A percentile compares a stretch with the other conserved stretches of the same genome.
Evolutionary conservation across 2,888 invertebrate genomes (phyloP).

Genomic region (Erannis defoliaria): DNA sequence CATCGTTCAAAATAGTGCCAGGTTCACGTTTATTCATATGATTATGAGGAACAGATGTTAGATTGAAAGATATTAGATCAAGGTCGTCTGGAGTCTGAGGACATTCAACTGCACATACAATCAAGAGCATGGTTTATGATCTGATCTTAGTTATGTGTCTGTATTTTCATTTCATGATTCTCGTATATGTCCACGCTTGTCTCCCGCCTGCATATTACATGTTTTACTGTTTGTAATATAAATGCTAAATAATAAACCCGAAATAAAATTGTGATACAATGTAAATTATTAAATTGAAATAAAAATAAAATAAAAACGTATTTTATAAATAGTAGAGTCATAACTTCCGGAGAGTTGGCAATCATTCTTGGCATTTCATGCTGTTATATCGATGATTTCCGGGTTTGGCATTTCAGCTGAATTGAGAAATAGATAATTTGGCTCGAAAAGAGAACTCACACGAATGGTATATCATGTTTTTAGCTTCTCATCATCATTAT

Average conservation of each 20-base stretch:
- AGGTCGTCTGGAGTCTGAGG: slow-evolving; percentile 30
- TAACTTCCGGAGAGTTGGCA: slow-evolving; percentile 4
- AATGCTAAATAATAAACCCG: background rate
- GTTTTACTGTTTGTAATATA: slow-evolving; percentile 43
- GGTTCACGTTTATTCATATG: slow-evolving; percentile 14
- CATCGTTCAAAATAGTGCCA: background rate
- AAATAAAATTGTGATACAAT: slow-evolving; percentile 1
- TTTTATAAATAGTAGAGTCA: background rate
- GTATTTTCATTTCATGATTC: slow-evolving; percentile 44
- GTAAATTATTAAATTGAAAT: slow-evolving; percentile 1
- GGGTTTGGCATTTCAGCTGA: background rate
- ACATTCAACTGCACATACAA: slow-evolving; percentile 33
- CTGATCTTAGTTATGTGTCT: slow-evolving; percentile 41
- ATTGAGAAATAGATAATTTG: no score
- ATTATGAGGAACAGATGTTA: slow-evolving; percentile 24
- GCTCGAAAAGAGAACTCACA: background rate
- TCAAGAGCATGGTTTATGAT: slow-evolving; percentile 40
- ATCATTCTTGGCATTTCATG: background rate
- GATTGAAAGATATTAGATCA: slow-evolving; percentile 26
- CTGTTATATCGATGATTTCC: background rate
- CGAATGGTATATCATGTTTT: background rate
- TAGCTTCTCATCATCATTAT: no score
- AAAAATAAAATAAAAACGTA: background rate
- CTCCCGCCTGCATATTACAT: slow-evolving; percentile 44
- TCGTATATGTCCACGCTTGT: slow-evolving; percentile 43